Evolutionary conservation across 2,113 vertebrate genomes (phyloP), one percentile per base, ranked within the genome.

Genomic region (Sinocyclocheilus maitianheensis): DNA sequence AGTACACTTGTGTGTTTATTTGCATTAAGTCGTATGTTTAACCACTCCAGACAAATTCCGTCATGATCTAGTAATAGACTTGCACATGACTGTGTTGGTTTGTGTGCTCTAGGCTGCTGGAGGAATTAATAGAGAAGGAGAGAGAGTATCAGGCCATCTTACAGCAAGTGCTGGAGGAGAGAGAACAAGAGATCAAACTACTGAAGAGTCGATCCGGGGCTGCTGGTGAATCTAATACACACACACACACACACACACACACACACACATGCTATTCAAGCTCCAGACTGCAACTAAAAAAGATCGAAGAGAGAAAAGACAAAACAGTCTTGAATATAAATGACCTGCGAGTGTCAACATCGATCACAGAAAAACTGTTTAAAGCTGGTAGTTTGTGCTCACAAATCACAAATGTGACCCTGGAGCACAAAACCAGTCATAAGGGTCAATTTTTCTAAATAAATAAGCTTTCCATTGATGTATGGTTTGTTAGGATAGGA

Each of bases 101-200:
- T 87, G 26, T 87, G 48, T 84, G 84, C 80, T 89, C 3, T 91
- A 99, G 97, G 92, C 91, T 99, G 92, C 89, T 99, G 85, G 97
- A 99, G 87, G 96, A 98, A 91, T 88, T 99, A 86, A 88, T 99
- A 91, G 96, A 96, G 89, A 98, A 97, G 92, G 98, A 99, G 93
- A 94, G 94, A 89, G 97, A 99, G 93, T 97, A 99, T 83, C 98
- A 99, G 90, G 92, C 93, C 86, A 94, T 99, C 67, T 93, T 99
- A 89, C 97, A 97, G 89, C 97, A 96, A 91, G 97, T 98, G 87
- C 96, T 99, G 93, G 96, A 97, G 90, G 97, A 99, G 93, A 96
- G 97, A 90, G 96, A 97, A 77, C 95, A 96, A 88, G 97, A 99
- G 92, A 99, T 99, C 93, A 96, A 95, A 92, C 94, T 96, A 84